Conservation (phyloP, 2,888 invertebrate species). For the Folsomia candida region DNA sequence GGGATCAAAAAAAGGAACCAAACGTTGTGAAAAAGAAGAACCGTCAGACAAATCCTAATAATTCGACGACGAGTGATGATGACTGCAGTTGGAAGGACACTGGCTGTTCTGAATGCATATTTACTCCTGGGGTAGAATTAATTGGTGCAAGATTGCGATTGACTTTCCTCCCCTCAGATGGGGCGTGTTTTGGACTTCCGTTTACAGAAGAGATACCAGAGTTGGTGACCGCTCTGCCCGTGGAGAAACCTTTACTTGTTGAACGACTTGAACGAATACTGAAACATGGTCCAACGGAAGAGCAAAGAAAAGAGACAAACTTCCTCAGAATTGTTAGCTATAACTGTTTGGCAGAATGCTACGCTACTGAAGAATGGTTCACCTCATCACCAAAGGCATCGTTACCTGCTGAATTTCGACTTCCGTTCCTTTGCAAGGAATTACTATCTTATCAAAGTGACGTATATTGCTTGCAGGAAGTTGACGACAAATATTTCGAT, state of each 20-base stretch:
- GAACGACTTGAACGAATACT: slow-evolving; percentile 27
- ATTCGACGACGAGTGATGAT: background rate
- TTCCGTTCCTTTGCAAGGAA: slow-evolving; percentile 80
- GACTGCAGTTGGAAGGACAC: slow-evolving; percentile 13
- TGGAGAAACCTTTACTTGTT: slow-evolving; percentile 29
- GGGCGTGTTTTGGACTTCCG: slow-evolving; percentile 33
- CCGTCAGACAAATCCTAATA: background rate
- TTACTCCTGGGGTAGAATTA: slow-evolving; percentile 28
- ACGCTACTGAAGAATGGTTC: slow-evolving; percentile 74
- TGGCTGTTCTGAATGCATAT: slow-evolving; percentile 9
- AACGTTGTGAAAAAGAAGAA: slow-evolving; percentile 15
- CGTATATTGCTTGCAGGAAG: slow-evolving; percentile 88
- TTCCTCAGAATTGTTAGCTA: slow-evolving; percentile 76
- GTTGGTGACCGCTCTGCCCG: slow-evolving; percentile 22
- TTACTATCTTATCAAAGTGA: slow-evolving; percentile 81
- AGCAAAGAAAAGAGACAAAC: slow-evolving; percentile 30
- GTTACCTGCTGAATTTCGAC: slow-evolving; percentile 78
- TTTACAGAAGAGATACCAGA: slow-evolving; percentile 25
- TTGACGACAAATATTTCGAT: slow-evolving; percentile 74
- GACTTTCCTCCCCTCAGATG: slow-evolving; percentile 44
- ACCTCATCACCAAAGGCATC: slow-evolving; percentile 80
- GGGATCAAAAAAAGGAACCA: slow-evolving; percentile 12
- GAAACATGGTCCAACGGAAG: slow-evolving; percentile 20
- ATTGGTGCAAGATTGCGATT: slow-evolving; percentile 32
- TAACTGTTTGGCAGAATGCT: slow-evolving; percentile 87